phyloP scores from a whole-genome alignment of 1,140 invertebrate species.

The Bombus consobrinus region DNA sequence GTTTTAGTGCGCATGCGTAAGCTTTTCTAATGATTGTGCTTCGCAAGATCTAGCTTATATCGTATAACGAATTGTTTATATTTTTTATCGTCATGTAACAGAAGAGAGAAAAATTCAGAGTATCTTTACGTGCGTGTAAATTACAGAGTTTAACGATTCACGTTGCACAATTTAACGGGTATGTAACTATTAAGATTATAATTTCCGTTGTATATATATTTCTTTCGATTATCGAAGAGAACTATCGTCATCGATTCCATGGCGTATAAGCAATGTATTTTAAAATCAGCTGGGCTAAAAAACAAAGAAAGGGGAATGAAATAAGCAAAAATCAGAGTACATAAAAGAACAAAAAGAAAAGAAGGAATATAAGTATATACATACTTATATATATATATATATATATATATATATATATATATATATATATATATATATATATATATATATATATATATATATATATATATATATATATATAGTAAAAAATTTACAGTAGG shows the following conservation, averaged over 20 bases:
- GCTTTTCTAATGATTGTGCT: conserved; percentile 10
- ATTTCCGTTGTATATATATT: background rate
- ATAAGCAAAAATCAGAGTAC: background rate
- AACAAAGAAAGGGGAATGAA: background rate
- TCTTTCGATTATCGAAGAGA: conserved; percentile 18
- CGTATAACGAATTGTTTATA: background rate
- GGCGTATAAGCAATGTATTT: background rate
- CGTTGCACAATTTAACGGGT: background rate
- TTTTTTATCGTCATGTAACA: background rate
- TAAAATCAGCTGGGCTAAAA: background rate
- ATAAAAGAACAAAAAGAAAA: background rate
- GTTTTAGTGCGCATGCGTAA: conserved; percentile 4
- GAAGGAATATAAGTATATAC: background rate
- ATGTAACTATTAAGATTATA: background rate
- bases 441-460: background rate
- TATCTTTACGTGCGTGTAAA: background rate
- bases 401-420: background rate
- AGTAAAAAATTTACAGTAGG: background rate
- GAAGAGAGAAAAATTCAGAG: background rate
- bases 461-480: background rate
- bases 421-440: background rate
- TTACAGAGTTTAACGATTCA: background rate
- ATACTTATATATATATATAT: background rate
- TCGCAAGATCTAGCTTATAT: background rate
- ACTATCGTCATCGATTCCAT: conserved; percentile 42